Percentiles rank a stretch among this genome's conserved stretches.
Conservation (phyloP, 2,113 vertebrate species). For the Elephas maximus region DNA sequence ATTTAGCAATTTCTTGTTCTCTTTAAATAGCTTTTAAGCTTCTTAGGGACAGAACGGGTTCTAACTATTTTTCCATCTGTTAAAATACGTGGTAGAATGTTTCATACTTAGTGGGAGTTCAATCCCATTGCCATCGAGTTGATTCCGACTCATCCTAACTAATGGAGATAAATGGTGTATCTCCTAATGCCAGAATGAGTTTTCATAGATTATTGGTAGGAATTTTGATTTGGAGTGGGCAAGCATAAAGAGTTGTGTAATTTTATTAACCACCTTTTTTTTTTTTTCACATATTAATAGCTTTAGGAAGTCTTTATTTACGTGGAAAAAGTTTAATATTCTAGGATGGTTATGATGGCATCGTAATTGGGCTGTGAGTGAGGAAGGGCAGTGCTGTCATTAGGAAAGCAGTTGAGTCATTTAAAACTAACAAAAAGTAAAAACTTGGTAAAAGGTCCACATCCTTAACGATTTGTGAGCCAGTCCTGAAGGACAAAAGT, state of each 20-base stretch:
- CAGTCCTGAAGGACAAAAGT: not conserved
- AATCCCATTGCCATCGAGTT: not conserved
- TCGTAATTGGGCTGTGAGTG: not conserved
- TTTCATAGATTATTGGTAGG: constrained; percentile 44
- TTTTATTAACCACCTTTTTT: constrained; percentile 65
- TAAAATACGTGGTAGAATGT: constrained; percentile 40
- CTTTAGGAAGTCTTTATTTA: constrained; percentile 2
- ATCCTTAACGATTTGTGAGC: not conserved
- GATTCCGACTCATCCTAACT: not conserved
- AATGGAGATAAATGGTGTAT: constrained; percentile 48
- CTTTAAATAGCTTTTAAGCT: constrained; percentile 36
- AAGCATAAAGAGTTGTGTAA: constrained; percentile 54
- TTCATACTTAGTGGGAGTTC: not conserved
- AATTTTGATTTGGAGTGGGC: constrained; percentile 49
- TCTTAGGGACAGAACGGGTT: not conserved
- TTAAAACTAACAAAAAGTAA: not conserved
- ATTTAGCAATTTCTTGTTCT: not conserved
- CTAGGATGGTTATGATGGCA: not conserved
- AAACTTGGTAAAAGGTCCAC: not conserved
- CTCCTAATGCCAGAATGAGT: constrained; percentile 37
- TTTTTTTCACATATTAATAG: constrained; percentile 55
- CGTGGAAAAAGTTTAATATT: not conserved
- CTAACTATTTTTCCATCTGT: not conserved
- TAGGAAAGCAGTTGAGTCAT: not conserved
- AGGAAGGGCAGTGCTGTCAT: not conserved